phyloP scores from a whole-genome alignment of 2,113 vertebrate species.

The Suncus etruscus region DNA sequence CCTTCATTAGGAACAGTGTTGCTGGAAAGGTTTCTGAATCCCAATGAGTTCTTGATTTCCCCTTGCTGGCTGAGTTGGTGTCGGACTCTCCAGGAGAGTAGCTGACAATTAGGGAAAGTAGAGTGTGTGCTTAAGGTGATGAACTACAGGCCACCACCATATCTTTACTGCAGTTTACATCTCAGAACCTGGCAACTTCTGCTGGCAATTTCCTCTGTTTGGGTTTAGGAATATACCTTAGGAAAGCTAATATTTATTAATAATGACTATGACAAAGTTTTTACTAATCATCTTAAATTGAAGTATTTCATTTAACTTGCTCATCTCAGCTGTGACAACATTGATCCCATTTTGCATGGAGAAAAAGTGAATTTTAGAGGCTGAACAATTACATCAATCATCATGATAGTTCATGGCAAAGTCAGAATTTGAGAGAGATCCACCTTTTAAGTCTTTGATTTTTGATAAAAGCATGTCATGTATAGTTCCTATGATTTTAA shows the following conservation, averaged over 20 bases:
- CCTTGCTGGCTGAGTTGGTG: too few relatives aligned
- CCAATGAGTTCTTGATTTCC: too few relatives aligned
- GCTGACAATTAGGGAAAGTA: too few relatives aligned
- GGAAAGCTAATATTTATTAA: background rate
- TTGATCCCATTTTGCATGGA: background rate
- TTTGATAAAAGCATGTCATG: background rate
- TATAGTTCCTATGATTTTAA: background rate
- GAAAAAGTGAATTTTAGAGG: background rate
- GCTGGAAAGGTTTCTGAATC: too few relatives aligned
- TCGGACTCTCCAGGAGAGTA: too few relatives aligned
- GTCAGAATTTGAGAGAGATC: background rate
- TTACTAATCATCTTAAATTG: background rate
- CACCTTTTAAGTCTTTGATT: background rate
- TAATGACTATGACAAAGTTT: background rate
- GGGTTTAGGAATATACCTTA: background rate
- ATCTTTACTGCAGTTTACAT: background rate
- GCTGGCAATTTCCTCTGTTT: background rate
- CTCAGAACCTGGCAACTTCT: background rate
- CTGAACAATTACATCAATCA: background rate
- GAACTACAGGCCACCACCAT: background rate
- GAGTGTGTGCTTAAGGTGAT: too few relatives aligned
- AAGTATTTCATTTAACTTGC: constrained; percentile 12
- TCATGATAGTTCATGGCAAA: background rate
- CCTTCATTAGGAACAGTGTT: too few relatives aligned
- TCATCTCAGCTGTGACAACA: background rate